Base-by-base conservation (phyloP, 2,888 invertebrate genomes). In the Catonia carolina region DNA sequence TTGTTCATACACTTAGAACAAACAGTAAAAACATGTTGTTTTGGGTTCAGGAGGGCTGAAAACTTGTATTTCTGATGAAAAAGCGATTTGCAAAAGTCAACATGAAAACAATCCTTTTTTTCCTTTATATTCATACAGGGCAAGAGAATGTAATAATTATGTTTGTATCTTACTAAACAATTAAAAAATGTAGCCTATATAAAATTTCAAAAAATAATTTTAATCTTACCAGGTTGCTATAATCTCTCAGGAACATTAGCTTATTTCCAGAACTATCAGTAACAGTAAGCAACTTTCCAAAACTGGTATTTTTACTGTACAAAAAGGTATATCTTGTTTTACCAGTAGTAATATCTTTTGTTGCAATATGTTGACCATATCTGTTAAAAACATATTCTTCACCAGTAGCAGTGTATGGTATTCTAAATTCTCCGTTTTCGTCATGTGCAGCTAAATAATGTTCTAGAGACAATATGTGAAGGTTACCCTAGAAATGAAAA, bases 241-340 rank as follows among this genome's bases (percentile, higher is more conserved):
- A 95, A 73, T 96, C 95, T 63, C 96, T 79, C 52, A 92, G 75
- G 70, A 96, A 86, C 69, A 91, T 88, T 66, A 98, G 87, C 75
- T 91, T 90, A 70, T 94, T 88, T 63, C 94, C 94, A 2, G 93
- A 91, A 58, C 91, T 89, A 73, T 96, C 96, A 1, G 91, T 93
- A 2, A 98, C 94, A 1, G 91, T 91, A 0, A 90, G 90, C 53
- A 98, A 75, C 69, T 92, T 91, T 0, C 97, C 96, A 67, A 94
- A 95, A 70, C 92, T 93, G 6, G 94, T 94, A 70, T 94, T 95
- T 69, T 97, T 97, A 48, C 93, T 95, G 77, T 98, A 98, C 20
- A 95, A 79, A 78, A 98, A 98, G 48, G 93, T 90, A 73, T 96
- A 97, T 70, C 94, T 81, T 4, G 89, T 89, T 74, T 92, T 91